Evolutionary conservation across 1,140 invertebrate genomes (phyloP), one percentile per base, ranked within the genome.

Genomic region (Pseudomyrmex concolor): DNA sequence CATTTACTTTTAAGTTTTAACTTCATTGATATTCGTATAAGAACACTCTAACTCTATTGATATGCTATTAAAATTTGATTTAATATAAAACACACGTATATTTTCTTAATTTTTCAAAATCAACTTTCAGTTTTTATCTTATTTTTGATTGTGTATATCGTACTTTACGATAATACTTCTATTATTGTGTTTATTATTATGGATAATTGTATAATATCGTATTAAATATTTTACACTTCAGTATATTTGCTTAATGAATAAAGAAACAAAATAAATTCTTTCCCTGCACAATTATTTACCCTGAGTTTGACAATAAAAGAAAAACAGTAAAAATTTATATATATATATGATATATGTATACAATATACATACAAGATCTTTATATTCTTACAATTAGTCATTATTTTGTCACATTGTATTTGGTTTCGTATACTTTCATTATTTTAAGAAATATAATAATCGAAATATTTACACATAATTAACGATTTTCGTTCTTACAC

Each of bases 381-480:
- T 43, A 60, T 54, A 51, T 48, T 66, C 48, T 51, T n/a, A n/a
- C n/a, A n/a, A n/a, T n/a, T 45, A 62, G 48, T 17, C 51, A 87
- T 88, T 88, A 85, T 76, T 84, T 89, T 72, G 78, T 81, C 88
- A 85, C 63, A 84, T 86, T 90, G 88, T 90, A 90, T 89, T 90
- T 89, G 88, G 81, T 55, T 84, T 87, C 55, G 73, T 59, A 51
- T 48, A 74, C 73, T 66, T 72, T 78, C 70, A 48, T 84, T 87
- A 76, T 25, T 72, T 34, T 34, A 34, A 7, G 34, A 34, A 34
- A 34, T 34, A 34, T 34, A 34, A 34, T 34, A 34, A 34, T 34
- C 34, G 67, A 86, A 82, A 82, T 59, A 81, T 81, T 50, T 43
- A 80, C 84, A 87, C 68, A 54, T 4, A 19, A 48, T 67, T 13